phyloP scores from a whole-genome alignment of 2,888 invertebrate genomes.

The Lissonota sp. region DNA sequence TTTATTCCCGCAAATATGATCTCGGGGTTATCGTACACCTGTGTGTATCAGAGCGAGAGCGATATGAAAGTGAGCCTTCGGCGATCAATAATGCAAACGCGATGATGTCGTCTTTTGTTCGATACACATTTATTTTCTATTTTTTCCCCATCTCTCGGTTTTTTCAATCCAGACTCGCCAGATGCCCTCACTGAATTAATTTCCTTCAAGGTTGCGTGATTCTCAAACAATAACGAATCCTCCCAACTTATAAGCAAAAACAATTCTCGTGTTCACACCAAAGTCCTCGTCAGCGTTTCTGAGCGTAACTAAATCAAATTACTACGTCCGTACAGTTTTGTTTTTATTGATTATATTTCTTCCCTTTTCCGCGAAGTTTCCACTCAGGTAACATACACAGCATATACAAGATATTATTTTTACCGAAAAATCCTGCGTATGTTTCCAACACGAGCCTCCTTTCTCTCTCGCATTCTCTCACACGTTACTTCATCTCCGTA shows the following conservation, averaged over 20 bases:
- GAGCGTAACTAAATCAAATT: no score
- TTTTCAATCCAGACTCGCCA: conserved; percentile 7
- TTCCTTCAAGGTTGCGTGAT: no score
- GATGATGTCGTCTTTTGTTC: conserved; percentile 23
- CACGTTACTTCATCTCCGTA: conserved; percentile 42
- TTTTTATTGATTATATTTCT: no score
- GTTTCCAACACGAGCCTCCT: conserved; percentile 21
- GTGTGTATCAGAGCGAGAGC: conserved; percentile 5
- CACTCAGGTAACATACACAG: no score
- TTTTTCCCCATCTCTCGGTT: conserved; percentile 2
- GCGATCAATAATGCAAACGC: conserved; percentile 41
- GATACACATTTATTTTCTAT: conserved; percentile 2
- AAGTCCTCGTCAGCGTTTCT: no score
- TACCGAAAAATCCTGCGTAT: conserved; percentile 8
- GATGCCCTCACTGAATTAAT: conserved; percentile 10
- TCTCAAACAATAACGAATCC: no score
- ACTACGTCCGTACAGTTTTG: no score
- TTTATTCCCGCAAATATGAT: not conserved
- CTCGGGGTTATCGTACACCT: conserved; percentile 34
- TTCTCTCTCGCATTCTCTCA: not conserved
- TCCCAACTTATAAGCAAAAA: no score
- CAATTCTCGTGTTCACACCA: no score
- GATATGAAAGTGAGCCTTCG: conserved; percentile 10
- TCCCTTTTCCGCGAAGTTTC: no score
- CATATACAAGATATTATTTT: no score